Base-by-base conservation (phyloP, 1,140 invertebrate genomes). In the Orussus abietinus region DNA sequence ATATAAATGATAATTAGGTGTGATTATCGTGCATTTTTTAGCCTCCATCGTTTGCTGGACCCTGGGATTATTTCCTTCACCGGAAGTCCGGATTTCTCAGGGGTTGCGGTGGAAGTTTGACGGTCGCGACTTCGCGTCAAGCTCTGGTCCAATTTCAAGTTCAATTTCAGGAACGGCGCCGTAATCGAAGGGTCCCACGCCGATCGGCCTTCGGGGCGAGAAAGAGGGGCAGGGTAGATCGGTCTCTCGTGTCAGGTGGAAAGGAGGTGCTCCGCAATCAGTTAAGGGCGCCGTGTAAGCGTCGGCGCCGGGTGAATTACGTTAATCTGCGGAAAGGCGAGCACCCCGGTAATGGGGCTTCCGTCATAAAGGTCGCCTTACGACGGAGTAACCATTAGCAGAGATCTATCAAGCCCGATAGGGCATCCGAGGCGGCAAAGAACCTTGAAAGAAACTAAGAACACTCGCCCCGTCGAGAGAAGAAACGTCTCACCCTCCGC, bases 401-500 rank as follows among this genome's bases (percentile, higher is more conserved):
- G 32, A 54, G 55, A 57, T 58, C 55, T 59, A 54, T 57, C 55
- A 51, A 49, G 51, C 20, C 41, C 56, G 51, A 57, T 59, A 57
- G 43, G 34, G 49, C 49, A 52, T 59, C 39, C 19, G 39, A 40
- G 51, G 37, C 39, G 41, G 37, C 42, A 53, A 53, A 54, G 55
- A 57, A 47, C 33, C 50, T 49, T 42, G 53, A 53, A 44, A 55
- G 51, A 54, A 52, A 44, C 39, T 30, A 39, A 57, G 55, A 51
- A 52, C 51, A 47, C 49, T 57, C 46, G 33, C 37, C 43, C 9
- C 38, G 49, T 45, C 39, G 46, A 52, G 35, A 39, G 33, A 45
- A 57, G 42, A 38, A 42, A 31, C 38, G 51, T 44, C 42, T 53
- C 47, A 19, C 43, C 43, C 33, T 37, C 20, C 36, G 49, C 31